Conservation (phyloP, 2,888 invertebrate genomes). For the Himalopsyche japonica region DNA sequence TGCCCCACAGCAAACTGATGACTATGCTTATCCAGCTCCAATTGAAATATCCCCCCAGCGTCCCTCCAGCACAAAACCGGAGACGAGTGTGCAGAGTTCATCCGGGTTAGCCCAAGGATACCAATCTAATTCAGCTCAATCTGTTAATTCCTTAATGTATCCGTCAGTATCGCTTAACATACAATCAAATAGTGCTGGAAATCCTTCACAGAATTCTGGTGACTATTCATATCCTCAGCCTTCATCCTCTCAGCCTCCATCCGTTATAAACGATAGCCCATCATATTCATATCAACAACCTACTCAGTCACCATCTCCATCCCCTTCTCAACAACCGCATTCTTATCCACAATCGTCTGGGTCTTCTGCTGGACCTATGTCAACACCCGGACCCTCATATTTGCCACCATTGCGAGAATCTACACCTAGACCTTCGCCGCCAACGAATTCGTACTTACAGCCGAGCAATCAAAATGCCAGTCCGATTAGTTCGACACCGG, state of each 20-base stretch:
- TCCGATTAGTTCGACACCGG: slow-evolving; percentile 7
- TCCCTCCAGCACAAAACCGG: neutral
- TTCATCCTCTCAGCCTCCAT: neutral
- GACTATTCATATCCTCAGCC: slow-evolving; percentile 14
- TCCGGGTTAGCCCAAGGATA: neutral
- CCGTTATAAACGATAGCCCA: neutral
- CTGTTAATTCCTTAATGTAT: neutral
- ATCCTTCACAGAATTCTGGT: neutral
- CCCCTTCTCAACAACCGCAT: neutral
- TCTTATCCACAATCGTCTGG: slow-evolving; percentile 9
- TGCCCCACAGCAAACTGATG: neutral
- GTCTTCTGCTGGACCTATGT: neutral
- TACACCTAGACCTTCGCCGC: neutral
- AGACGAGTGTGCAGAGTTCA: neutral
- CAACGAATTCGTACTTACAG: neutral
- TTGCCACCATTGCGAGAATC: neutral
- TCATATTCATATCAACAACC: neutral
- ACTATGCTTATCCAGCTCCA: slow-evolving; percentile 17
- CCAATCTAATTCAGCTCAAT: neutral
- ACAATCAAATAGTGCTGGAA: neutral
- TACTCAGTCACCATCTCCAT: neutral
- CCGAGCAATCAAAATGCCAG: neutral
- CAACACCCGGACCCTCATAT: neutral
- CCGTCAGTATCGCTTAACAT: slow-evolving; percentile 3
- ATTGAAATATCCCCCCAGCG: neutral